Conservation (phyloP, 2,888 invertebrate species). For the Elmis aenea region DNA sequence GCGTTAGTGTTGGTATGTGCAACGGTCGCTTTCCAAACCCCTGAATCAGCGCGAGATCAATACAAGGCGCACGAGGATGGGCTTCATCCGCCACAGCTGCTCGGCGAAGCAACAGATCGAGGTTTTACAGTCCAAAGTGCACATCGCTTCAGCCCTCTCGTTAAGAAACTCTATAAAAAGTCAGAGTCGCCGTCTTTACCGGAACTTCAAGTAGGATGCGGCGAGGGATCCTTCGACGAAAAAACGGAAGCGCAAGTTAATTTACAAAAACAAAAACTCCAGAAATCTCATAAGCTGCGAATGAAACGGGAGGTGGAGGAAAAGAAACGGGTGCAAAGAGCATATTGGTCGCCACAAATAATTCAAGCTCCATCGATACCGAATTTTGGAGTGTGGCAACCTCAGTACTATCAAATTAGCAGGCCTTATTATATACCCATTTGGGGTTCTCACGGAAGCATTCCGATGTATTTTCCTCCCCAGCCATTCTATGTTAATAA, state of each 20-base stretch:
- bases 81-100: conserved; percentile 16
- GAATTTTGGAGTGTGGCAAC: conserved; percentile 30
- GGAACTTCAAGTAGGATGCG: conserved; percentile 19
- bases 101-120: conserved; percentile 28
- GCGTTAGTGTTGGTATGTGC: conserved; percentile 22
- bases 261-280: no score
- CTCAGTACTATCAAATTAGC: conserved; percentile 31
- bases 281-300: no score
- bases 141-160: conserved; percentile 5
- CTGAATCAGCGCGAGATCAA: conserved; percentile 28
- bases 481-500: conserved; percentile 33
- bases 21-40: conserved; percentile 18
- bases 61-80: conserved; percentile 26
- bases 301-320: no score
- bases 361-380: conserved; percentile 20
- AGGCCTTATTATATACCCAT: conserved; percentile 43
- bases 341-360: conserved; percentile 4
- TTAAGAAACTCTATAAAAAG: conserved; percentile 8
- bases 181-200: conserved; percentile 1
- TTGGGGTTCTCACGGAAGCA: conserved; percentile 32
- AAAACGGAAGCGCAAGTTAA: no score
- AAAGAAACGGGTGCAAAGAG: no score
- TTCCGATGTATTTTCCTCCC: conserved; percentile 39
- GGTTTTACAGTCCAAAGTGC: conserved; percentile 6
- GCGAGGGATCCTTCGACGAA: no score